Percentiles rank a stretch among this genome's conserved stretches.
These are phyloP conservation scores for Neosalanx taihuensis DNA, from an alignment of 2,797 vertebrate species.

Conservation along the genomic window DNA sequence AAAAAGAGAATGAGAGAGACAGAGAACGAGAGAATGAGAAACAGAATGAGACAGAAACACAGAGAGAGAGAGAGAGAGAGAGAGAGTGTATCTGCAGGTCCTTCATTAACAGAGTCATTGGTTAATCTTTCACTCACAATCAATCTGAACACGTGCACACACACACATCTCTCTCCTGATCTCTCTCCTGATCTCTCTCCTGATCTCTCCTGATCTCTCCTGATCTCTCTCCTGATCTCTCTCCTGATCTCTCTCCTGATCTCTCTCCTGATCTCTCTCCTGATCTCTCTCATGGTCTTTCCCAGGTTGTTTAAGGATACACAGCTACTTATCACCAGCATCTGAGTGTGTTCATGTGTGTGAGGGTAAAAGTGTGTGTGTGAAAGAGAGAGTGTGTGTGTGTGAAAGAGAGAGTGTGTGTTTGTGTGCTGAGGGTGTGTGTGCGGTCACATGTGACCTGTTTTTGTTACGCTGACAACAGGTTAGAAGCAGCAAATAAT, in stretches of 20 bases:
- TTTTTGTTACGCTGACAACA: background rate
- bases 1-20: no score
- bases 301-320: background rate
- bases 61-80: conserved; percentile 8
- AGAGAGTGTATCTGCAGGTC: conserved; percentile 56
- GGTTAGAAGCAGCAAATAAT: background rate
- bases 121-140: conserved; percentile 70
- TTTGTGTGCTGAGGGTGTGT: no score
- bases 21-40: no score
- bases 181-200: no score
- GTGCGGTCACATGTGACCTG: background rate
- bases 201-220: background rate
- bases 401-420: no score
- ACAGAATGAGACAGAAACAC: no score
- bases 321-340: background rate
- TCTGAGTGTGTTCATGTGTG: background rate
- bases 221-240: no score
- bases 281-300: background rate
- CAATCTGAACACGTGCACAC: background rate
- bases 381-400: no score
- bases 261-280: no score
- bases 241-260: no score
- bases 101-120: conserved; percentile 69
- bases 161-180: background rate
- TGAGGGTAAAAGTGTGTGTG: no score